A percentile compares a stretch with the other conserved stretches of the same genome.
Conservation (phyloP, 2,113 vertebrate species). For the Paralichthys olivaceus region DNA sequence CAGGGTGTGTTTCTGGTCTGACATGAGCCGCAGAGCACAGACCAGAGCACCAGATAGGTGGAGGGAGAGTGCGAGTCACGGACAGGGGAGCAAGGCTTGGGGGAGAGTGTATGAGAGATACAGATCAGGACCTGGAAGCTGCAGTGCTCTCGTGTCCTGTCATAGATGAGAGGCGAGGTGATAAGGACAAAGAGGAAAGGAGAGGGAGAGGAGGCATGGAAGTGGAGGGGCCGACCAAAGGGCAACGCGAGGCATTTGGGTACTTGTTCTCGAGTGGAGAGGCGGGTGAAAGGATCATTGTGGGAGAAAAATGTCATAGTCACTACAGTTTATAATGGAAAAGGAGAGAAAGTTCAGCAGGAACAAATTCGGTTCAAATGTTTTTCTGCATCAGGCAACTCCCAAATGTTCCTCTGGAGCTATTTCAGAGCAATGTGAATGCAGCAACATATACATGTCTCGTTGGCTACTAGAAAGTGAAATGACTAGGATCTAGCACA, state of each 20-base stretch:
- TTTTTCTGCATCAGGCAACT: constrained; percentile 32
- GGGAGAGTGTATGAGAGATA: constrained; percentile 54
- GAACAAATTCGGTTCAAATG: constrained; percentile 31
- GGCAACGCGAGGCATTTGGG: constrained; percentile 46
- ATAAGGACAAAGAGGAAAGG: constrained; percentile 59
- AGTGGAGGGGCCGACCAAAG: constrained; percentile 50
- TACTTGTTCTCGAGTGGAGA: constrained; percentile 42
- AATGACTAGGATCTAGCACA: too few species aligned
- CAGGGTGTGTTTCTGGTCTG: constrained; percentile 66
- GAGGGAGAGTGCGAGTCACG: constrained; percentile 4
- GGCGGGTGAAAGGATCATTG: constrained; percentile 41
- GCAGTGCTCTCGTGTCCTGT: constrained; percentile 62
- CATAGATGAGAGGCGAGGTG: constrained; percentile 61
- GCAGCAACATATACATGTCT: constrained; percentile 16
- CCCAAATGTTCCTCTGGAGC: constrained; percentile 16
- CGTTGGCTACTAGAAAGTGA: constrained; percentile 5
- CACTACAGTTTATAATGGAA: constrained; percentile 23
- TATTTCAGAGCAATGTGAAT: constrained; percentile 27
- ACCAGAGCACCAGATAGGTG: constrained; percentile 51
- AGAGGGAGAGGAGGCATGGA: constrained; percentile 37
- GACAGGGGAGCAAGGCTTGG: constrained; percentile 16
- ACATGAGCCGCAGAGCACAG: constrained; percentile 67
- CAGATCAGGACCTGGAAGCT: constrained; percentile 72
- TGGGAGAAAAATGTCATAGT: constrained; percentile 56
- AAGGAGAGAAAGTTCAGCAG: constrained; percentile 25